Percentiles rank a stretch among this genome's conserved stretches.
Conservation (phyloP, 2,888 invertebrate species). For the Plemyria rubiginata region DNA sequence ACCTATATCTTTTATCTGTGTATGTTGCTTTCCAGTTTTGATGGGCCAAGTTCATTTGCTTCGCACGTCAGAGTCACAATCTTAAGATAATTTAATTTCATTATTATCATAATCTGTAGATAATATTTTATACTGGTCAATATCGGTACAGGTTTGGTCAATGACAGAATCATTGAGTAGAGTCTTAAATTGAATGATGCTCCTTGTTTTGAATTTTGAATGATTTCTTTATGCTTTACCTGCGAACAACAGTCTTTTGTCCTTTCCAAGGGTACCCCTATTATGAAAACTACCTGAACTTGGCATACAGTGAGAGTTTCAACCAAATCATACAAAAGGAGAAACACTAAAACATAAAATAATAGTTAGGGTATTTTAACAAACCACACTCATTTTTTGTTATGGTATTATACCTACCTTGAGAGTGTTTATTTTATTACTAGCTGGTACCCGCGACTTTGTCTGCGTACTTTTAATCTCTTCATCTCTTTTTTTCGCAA, state of each 20-base stretch:
- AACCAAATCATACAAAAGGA: neutral
- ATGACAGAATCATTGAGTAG: neutral
- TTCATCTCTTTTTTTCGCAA: too few species aligned
- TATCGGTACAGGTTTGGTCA: neutral
- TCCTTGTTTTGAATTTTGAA: too few species aligned
- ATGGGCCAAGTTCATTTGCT: too few species aligned
- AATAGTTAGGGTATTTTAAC: constrained; percentile 14
- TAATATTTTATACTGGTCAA: neutral
- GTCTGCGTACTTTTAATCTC: too few species aligned
- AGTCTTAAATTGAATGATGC: neutral
- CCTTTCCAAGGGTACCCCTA: constrained; percentile 14
- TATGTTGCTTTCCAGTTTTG: too few species aligned
- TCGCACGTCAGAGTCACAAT: too few species aligned
- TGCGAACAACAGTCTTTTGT: constrained; percentile 12
- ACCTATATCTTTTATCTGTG: too few species aligned
- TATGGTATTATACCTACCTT: neutral
- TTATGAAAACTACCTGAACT: constrained; percentile 39
- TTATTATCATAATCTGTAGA: too few species aligned
- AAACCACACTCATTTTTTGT: constrained; percentile 10
- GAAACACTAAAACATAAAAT: constrained; percentile 5
- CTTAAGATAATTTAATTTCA: too few species aligned
- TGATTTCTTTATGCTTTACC: neutral
- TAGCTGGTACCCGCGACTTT: too few species aligned
- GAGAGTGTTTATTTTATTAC: too few species aligned
- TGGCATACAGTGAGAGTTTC: constrained; percentile 6